Conservation (phyloP, 2,113 vertebrate species). For the Chloropsis hardwickii region DNA sequence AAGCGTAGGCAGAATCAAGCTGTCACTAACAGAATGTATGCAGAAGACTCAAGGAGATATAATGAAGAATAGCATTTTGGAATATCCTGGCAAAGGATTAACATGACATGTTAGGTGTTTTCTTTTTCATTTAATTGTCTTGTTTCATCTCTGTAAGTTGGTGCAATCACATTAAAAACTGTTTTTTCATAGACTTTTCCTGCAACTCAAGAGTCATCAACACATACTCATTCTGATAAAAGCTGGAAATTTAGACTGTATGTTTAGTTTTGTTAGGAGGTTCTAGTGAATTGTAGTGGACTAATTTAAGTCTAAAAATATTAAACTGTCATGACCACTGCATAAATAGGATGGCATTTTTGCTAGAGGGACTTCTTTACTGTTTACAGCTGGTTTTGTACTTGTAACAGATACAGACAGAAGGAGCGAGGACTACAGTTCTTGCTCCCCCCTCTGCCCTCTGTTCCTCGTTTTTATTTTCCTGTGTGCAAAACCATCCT, state of each 20-base stretch:
- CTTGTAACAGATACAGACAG: not conserved
- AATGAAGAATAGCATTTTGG: not conserved
- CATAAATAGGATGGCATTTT: not conserved
- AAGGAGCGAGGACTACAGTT: conserved; percentile 34
- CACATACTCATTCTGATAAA: not conserved
- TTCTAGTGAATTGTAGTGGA: not conserved
- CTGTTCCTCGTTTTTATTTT: conserved; percentile 38
- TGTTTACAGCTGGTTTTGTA: conserved; percentile 30
- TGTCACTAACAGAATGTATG: conserved; percentile 12
- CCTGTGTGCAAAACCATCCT: conserved; percentile 25
- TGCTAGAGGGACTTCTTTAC: conserved; percentile 13
- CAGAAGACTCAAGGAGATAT: not conserved
- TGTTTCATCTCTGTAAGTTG: conserved; percentile 3
- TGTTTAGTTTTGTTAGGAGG: not conserved
- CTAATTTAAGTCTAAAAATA: conserved; percentile 22
- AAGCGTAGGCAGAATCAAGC: conserved; percentile 16
- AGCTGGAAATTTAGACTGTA: not conserved
- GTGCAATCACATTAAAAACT: not conserved
- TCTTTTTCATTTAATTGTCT: conserved; percentile 16
- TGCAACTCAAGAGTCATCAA: not conserved
- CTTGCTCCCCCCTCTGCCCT: conserved; percentile 33
- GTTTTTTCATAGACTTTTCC: not conserved
- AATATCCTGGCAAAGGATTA: not conserved
- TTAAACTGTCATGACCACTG: not conserved
- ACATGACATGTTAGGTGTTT: not conserved